phyloP scores from a whole-genome alignment of 2,888 invertebrate species.

The Mythimna loreyi region DNA sequence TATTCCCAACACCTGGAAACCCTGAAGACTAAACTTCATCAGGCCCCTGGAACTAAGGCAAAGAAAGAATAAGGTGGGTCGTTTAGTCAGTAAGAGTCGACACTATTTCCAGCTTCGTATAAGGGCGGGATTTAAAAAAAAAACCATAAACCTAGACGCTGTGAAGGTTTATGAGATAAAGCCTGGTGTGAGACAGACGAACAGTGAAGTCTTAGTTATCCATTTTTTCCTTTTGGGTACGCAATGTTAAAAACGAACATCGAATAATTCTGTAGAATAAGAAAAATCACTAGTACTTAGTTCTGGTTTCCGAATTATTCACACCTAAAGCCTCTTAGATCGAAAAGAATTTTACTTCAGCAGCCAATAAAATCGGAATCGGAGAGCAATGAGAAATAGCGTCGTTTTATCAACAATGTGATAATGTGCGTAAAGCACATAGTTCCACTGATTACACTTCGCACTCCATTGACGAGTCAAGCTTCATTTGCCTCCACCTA shows the following conservation, averaged over 20 bases:
- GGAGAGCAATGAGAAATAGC: conserved; percentile 61
- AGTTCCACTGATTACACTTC: conserved; percentile 75
- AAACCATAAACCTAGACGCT: no score
- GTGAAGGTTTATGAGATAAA: no score
- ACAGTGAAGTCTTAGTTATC: no score
- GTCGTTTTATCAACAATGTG: conserved; percentile 66
- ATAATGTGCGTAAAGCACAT: conserved; percentile 68
- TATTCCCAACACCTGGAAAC: no score
- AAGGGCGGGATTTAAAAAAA: no score
- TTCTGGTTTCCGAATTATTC: conserved; percentile 17
- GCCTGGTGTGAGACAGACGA: no score
- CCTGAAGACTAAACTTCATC: no score
- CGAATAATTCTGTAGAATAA: neutral
- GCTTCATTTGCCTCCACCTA: conserved; percentile 72
- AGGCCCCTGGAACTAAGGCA: no score
- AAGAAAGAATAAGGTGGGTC: no score
- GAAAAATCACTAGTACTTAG: neutral
- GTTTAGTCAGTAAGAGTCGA: no score
- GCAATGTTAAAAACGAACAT: neutral
- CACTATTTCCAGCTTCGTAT: no score
- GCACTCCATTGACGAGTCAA: conserved; percentile 75
- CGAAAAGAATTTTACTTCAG: conserved; percentile 32
- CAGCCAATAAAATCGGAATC: conserved; percentile 53
- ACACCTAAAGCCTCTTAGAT: neutral
- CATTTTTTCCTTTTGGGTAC: no score